phyloP scores from a whole-genome alignment of 2,888 invertebrate species.

The Eledona agricola region DNA sequence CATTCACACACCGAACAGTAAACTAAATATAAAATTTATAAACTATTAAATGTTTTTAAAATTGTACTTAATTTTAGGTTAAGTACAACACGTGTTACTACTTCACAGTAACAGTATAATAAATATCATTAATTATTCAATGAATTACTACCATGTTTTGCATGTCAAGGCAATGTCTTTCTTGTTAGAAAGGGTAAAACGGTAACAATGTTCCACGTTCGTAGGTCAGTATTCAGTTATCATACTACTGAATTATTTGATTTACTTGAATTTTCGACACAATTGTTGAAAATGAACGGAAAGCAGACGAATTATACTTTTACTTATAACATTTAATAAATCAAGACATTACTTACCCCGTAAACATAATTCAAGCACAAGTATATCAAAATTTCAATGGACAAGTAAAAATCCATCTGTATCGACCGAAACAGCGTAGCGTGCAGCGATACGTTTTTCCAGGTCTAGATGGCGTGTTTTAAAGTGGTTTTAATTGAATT shows the following conservation, averaged over 20 bases:
- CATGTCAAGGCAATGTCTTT: constrained; percentile 10
- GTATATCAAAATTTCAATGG: background rate
- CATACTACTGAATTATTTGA: background rate
- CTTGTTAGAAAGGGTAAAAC: constrained; percentile 9
- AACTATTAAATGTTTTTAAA: no score
- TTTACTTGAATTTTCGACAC: constrained; percentile 6
- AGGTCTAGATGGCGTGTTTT: constrained; percentile 2
- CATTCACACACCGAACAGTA: no score
- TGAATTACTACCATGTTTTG: constrained; percentile 14
- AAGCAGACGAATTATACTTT: background rate
- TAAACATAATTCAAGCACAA: constrained; percentile 2
- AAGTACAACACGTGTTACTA: constrained; percentile 16
- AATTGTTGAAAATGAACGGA: constrained; percentile 5
- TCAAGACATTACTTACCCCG: constrained; percentile 5
- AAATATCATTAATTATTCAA: constrained; percentile 15
- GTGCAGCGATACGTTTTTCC: constrained; percentile 5
- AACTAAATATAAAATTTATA: no score
- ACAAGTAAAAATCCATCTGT: constrained; percentile 4
- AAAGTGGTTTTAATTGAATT: no score
- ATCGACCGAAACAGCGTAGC: background rate
- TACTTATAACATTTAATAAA: constrained; percentile 4
- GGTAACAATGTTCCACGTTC: constrained; percentile 9
- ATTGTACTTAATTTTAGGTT: constrained; percentile 20
- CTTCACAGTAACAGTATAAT: constrained; percentile 12
- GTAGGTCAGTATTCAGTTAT: constrained; percentile 3